Percentiles rank a stretch among this genome's conserved stretches.
Evolutionary conservation across 64 coral and sea anemone genomes (phyloP).

Genomic region (Pocillopora verrucosa): DNA sequence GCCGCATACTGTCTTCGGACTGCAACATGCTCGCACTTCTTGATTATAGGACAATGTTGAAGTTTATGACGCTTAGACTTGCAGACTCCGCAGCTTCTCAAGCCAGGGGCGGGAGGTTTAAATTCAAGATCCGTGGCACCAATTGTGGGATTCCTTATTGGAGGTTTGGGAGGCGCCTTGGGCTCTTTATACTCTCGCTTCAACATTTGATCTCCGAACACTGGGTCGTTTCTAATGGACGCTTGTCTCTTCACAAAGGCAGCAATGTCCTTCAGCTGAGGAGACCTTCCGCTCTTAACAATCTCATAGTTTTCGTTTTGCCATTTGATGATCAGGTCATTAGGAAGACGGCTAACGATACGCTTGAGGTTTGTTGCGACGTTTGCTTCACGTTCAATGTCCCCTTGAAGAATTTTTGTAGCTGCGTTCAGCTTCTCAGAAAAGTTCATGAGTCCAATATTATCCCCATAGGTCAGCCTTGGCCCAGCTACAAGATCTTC

Average conservation of each 20-base stretch:
- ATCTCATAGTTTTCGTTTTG: slow-evolving; percentile 59
- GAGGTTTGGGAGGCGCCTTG: not conserved
- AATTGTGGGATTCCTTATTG: slow-evolving; percentile 16
- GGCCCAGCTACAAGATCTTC: not conserved
- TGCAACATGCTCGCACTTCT: slow-evolving; percentile 47
- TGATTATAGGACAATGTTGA: slow-evolving; percentile 56
- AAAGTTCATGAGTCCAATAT: not conserved
- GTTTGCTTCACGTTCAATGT: not conserved
- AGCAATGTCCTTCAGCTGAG: slow-evolving; percentile 23
- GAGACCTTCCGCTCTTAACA: slow-evolving; percentile 4
- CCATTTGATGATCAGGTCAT: slow-evolving; percentile 53
- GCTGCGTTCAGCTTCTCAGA: not conserved
- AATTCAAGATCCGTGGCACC: slow-evolving; percentile 1
- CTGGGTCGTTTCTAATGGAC: slow-evolving; percentile 52
- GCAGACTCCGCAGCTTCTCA: slow-evolving; percentile 38
- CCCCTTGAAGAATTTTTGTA: not conserved
- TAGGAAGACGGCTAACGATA: slow-evolving; percentile 27
- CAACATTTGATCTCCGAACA: slow-evolving; percentile 30
- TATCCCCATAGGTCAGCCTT: not conserved
- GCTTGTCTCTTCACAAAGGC: slow-evolving; percentile 65
- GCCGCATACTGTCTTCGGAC: slow-evolving; percentile 57
- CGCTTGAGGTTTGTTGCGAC: slow-evolving; percentile 35
- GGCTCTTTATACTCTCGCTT: slow-evolving; percentile 24
- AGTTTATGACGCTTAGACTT: slow-evolving; percentile 57
- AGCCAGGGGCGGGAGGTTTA: not conserved